Evolutionary conservation across 2,797 vertebrate species (phyloP), one percentile per base, ranked within the genome.

Genomic region (Lagorchestes hirsutus): DNA sequence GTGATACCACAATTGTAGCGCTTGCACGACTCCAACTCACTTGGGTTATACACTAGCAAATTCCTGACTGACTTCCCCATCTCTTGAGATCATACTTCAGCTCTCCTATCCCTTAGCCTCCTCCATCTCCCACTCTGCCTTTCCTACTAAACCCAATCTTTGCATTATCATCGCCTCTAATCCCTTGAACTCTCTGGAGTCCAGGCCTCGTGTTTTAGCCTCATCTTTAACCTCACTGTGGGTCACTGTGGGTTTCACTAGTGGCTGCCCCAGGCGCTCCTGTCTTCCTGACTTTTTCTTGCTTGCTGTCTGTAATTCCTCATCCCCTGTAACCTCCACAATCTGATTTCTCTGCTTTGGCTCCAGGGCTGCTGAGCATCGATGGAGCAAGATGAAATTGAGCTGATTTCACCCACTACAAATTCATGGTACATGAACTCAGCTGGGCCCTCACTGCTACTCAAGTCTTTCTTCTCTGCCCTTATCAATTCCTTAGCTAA

Each of bases 321-420:
- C 74, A 82, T 74, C 6, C 67, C 67, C 67, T 74, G n/a, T 74
- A 74, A 74, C 74, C n/a, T 8, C 74, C 40, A 82, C n/a, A 46
- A 27, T 82, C 40, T 82, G 74, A 82, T 82, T 82, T 46, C 74
- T 82, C 40, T 82, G 74, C 74, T 82, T 82, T 46, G n/a, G 74
- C 74, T 82, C 74, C 9, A 46, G 22, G 74, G 40, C 40, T 82
- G 74, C 74, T 27, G 74, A 82, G 74, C 74, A 82, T 82, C n/a
- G 74, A 46, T 82, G 74, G 74, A 82, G 74, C 74, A 82, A 82
- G 74, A 82, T 82, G 74, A 46, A 82, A 82, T 24, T 46, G 40
- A 46, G 74, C 74, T 82, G 74, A 82, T 82, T 82, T 82, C 74
- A 82, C 74, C 74, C 40, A 82, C 74, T 82, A 82, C 74, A 82